Percentiles rank a stretch among this genome's conserved stretches.
Conservation (phyloP, 2,113 vertebrate species). For the Macquaria ambigua region DNA sequence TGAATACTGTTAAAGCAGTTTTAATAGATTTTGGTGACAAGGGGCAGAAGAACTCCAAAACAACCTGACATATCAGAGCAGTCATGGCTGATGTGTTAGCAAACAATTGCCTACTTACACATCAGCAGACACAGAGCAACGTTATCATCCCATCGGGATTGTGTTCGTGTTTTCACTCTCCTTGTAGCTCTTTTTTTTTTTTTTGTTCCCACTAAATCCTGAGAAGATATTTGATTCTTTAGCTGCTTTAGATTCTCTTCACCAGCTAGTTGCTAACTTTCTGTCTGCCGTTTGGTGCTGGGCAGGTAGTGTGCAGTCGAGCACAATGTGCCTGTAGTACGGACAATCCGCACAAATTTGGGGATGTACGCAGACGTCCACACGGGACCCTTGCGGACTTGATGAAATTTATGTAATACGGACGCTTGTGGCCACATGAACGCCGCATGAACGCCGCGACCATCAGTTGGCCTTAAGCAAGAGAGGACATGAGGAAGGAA, state of each 20-base stretch:
- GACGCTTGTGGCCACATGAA: not conserved
- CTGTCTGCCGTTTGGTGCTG: not conserved
- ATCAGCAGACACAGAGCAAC: not conserved
- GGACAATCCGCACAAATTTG: no score
- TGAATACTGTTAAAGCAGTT: not conserved
- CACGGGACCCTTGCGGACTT: not conserved
- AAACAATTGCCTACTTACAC: not conserved
- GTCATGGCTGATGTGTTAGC: not conserved
- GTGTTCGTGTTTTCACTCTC: not conserved
- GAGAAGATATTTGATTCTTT: not conserved
- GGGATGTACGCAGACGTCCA: no score
- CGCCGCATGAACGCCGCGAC: accelerated
- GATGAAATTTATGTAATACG: not conserved
- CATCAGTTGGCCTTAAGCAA: not conserved
- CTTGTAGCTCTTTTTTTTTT: not conserved
- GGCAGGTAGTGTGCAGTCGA: not conserved
- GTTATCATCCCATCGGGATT: not conserved
- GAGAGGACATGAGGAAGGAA: not conserved
- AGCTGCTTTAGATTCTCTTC: not conserved
- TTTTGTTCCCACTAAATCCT: not conserved
- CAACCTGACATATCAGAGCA: not conserved
- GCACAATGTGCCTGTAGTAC: no score
- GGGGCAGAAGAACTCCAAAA: not conserved
- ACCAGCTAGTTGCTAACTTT: not conserved
- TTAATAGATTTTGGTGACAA: not conserved